These are phyloP conservation scores for Ranitomeya imitator DNA, from an alignment of 2,113 vertebrate genomes.

Conservation along the genomic window DNA sequence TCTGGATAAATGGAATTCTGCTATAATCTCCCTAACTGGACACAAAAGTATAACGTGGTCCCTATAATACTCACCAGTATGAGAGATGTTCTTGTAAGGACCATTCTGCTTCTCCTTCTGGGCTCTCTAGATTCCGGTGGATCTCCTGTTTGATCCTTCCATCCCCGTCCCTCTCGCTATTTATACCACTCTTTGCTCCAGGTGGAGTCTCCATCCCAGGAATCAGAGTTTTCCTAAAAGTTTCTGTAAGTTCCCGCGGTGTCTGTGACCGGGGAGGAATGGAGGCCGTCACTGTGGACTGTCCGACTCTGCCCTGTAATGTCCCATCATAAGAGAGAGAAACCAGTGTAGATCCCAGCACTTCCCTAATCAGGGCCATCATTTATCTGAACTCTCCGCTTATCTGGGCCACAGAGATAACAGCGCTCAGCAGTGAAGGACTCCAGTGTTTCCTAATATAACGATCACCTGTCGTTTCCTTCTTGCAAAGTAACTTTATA, in stretches of 20 bases:
- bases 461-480: no score
- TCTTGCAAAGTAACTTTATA: no score
- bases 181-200: not conserved
- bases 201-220: not conserved
- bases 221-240: not conserved
- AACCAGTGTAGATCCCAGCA: not conserved
- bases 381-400: not conserved
- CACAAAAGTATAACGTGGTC: no score
- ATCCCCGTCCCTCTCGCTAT: not conserved
- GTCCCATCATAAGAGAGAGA: not conserved
- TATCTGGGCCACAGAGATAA: not conserved
- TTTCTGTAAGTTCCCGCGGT: not conserved
- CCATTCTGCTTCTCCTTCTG: not conserved
- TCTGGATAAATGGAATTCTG: no score
- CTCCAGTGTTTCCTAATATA: no score
- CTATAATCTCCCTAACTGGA: no score
- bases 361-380: not conserved
- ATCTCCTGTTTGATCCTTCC: not conserved
- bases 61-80: no score
- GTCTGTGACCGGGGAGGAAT: not conserved
- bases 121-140: not conserved
- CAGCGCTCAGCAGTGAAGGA: not conserved
- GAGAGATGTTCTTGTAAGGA: not conserved
- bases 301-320: not conserved
- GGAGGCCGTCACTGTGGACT: not conserved